Base-by-base conservation (phyloP, 1,140 invertebrate species). In the Drosophila erecta region DNA sequence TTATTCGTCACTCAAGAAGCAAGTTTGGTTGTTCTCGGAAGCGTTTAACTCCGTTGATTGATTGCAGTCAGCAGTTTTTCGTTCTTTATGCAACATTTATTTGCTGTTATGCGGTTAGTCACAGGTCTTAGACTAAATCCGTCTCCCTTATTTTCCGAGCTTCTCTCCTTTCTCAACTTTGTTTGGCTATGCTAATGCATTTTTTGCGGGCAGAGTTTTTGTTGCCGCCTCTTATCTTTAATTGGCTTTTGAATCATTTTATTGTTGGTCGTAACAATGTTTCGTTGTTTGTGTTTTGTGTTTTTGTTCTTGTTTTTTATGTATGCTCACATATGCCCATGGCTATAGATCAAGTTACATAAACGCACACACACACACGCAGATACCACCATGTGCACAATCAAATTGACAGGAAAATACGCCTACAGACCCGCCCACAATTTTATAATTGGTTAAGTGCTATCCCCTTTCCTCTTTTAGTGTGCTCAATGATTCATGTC, bases 31-130 rank as follows among this genome's bases (percentile, higher is more conserved):
- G 49, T 51, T 35, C 64, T 71, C 79, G 84, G 76, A 89, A 89
- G 58, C 85, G 80, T 89, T 89, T 89, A 89, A 89, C 76, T 90
- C 80, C 79, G 76, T 81, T 89, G 84, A 89, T 89, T 89, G 84
- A 89, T 89, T 89, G 84, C 84, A 80, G 84, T 89, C 84, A 89
- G 81, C 84, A 89, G 89, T 89, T 89, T 85, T 89, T 89, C 84
- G 80, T 89, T 78, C 84, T 78, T 84, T 89, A 83, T 89, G 66
- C 84, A 87, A 87, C 79, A 87, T 87, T 83, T 89, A 83, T 87
- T 89, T 79, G 51, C 75, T 75, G 81, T 84, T 86, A 80, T 79
- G 62, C 58, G 67, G 55, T 69, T 76, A 75, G 55, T 79, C 70
- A 53, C 73, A 75, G 64, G 57, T 71, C 56, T 57, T 41, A 33